A percentile compares a stretch with the other conserved stretches of the same genome.
These are phyloP conservation scores for Gastrophysa polygoni DNA, from an alignment of 2,888 invertebrate species.

Conservation along the genomic window DNA sequence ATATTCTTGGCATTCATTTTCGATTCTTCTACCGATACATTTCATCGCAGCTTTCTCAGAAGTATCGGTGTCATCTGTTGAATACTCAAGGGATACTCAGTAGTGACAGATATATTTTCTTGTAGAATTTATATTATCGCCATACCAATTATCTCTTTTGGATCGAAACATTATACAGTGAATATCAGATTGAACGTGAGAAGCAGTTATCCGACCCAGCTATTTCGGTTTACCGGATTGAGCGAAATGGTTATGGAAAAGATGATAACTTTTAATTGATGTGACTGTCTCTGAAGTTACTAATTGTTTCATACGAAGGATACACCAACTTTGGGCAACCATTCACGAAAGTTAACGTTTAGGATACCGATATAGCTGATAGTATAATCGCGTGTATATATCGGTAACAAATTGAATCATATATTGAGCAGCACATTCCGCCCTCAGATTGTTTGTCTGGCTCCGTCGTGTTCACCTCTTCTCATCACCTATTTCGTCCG, in stretches of 20 bases:
- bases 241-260: slow-evolving; percentile 16
- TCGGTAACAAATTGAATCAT: background rate
- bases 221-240: slow-evolving; percentile 7
- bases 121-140: no score
- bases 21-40: no score
- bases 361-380: slow-evolving; percentile 14
- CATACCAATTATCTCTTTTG: no score
- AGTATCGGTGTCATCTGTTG: no score
- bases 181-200: background rate
- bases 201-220: background rate
- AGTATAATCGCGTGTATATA: background rate
- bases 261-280: slow-evolving; percentile 31
- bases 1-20: no score
- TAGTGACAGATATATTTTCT: no score
- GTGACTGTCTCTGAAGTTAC: slow-evolving; percentile 14
- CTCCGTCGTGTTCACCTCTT: background rate
- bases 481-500: no score
- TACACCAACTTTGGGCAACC: slow-evolving; percentile 23
- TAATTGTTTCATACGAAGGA: slow-evolving; percentile 17
- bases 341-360: slow-evolving; percentile 16
- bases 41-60: no score
- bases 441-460: background rate
- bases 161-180: background rate
- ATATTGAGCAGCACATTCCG: background rate
- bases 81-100: no score